Conservation (phyloP, 2,797 vertebrate genomes). For the Ctenochaetus hawaiiensis region DNA sequence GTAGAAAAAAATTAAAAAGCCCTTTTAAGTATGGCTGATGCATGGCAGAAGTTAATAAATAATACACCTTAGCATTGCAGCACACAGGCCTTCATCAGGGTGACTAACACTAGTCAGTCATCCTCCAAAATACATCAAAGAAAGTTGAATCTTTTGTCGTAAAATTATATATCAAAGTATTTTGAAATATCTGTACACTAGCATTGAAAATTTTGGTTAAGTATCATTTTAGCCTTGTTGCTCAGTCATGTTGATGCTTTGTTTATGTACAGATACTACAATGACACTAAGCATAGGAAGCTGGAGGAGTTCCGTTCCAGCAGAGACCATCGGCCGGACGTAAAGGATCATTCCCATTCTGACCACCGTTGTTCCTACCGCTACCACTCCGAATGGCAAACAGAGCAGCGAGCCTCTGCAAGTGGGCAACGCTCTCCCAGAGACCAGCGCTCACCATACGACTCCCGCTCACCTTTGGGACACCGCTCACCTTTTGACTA, state of each 20-base stretch:
- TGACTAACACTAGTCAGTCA: not conserved
- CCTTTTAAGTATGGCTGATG: too few species aligned
- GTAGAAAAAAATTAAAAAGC: too few species aligned
- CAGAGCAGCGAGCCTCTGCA: slow-evolving; percentile 91
- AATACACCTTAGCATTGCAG: too few species aligned
- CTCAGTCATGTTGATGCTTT: not conserved
- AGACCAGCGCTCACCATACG: slow-evolving; percentile 94
- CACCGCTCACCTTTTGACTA: slow-evolving; percentile 96
- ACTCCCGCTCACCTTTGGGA: slow-evolving; percentile 91
- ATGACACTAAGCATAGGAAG: slow-evolving; percentile 94
- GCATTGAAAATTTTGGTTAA: not conserved
- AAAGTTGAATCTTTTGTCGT: not conserved
- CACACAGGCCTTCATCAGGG: too few species aligned
- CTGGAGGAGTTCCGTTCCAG: slow-evolving; percentile 92
- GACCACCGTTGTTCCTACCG: slow-evolving; percentile 90
- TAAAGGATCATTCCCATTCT: slow-evolving; percentile 91
- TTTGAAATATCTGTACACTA: not conserved
- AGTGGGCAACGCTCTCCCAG: slow-evolving; percentile 93
- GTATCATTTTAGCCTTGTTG: not conserved
- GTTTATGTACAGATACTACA: slow-evolving; percentile 82
- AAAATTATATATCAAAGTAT: not conserved
- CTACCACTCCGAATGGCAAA: slow-evolving; percentile 96
- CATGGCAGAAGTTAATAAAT: too few species aligned
- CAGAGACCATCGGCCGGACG: slow-evolving; percentile 92
- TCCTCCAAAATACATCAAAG: not conserved